Evolutionary conservation across 2,797 vertebrate species (phyloP), one percentile per base, ranked within the genome.

Genomic region (Simalia tracyae): DNA sequence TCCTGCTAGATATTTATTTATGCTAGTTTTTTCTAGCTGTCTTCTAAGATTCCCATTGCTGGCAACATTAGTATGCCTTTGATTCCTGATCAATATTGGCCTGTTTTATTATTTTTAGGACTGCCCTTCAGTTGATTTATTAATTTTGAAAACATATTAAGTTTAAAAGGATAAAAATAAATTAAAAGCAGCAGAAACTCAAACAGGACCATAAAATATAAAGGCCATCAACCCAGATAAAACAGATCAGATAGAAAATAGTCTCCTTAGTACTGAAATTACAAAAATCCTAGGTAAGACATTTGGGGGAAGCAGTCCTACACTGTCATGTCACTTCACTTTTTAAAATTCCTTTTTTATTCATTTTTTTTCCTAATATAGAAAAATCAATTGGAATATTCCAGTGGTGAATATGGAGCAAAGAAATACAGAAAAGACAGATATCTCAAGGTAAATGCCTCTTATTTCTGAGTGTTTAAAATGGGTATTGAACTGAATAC

Each of bases 341-440:
- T 84, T 87, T 87, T 31, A 63, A 31, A 1, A 14, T 68, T 89
- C 31, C 86, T 87, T 86, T 93, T 46, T 50, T 2, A 90, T 59
- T 95, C 91, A 93, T 93, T 95, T 94, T 91, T 85, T 50, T 93
- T 90, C 92, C 1, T 91, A 76, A 94, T 95, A 76, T 91, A 99
- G 99, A 99, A 98, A 98, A 98, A 98, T 95, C 98, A 98, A 28
- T 98, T 97, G 60, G 99, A 99, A 96, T 98, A 99, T 95, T 97
- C 95, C 0, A 98, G 98, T 56, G 96, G 97, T 31, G 98, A 99
- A 84, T 97, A 97, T 84, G 96, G 95, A 94, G 94, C 96, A 90
- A 98, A 97, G 14, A 99, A 98, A 95, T 98, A 97, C 0, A 97
- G 98, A 95, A 98, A 97, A 3, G 3, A 97, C 91, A 98, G 98